A percentile compares a stretch with the other conserved stretches of the same genome.
Evolutionary conservation across 1,140 invertebrate species (phyloP).

Genomic region (Lordiphosa stackelbergi): DNA sequence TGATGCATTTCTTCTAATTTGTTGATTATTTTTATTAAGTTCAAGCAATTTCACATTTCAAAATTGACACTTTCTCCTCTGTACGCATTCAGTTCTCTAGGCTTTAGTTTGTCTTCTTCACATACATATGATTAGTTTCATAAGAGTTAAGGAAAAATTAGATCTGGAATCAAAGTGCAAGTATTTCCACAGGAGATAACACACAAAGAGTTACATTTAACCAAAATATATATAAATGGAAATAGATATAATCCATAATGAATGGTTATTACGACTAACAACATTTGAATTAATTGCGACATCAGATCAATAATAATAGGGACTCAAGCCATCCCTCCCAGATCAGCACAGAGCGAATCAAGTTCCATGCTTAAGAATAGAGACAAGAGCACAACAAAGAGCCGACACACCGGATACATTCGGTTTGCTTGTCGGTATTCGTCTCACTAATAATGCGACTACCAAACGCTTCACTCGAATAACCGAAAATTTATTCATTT

Average conservation of each 20-base stretch:
- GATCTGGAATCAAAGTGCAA: constrained; percentile 58
- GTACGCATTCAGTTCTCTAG: constrained; percentile 20
- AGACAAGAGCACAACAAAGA: no score
- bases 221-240: constrained; percentile 16
- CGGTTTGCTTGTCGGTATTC: no score
- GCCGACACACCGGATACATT: no score
- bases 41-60: constrained; percentile 25
- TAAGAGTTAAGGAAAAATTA: constrained; percentile 27
- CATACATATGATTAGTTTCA: constrained; percentile 33
- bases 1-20: constrained; percentile 38
- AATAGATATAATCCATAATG: constrained; percentile 6
- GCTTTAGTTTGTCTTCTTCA: constrained; percentile 59
- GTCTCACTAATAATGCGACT: no score
- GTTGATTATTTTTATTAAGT: constrained; percentile 72
- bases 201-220: constrained; percentile 47
- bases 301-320: no score
- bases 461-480: no score
- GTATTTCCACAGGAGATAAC: constrained; percentile 71
- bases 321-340: no score
- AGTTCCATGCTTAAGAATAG: no score
- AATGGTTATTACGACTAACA: no score
- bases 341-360: no score
- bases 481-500: no score
- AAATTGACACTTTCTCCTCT: background rate
- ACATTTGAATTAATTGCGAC: no score